Conservation (phyloP, 2,888 invertebrate species). For the Leptothorax acervorum region DNA sequence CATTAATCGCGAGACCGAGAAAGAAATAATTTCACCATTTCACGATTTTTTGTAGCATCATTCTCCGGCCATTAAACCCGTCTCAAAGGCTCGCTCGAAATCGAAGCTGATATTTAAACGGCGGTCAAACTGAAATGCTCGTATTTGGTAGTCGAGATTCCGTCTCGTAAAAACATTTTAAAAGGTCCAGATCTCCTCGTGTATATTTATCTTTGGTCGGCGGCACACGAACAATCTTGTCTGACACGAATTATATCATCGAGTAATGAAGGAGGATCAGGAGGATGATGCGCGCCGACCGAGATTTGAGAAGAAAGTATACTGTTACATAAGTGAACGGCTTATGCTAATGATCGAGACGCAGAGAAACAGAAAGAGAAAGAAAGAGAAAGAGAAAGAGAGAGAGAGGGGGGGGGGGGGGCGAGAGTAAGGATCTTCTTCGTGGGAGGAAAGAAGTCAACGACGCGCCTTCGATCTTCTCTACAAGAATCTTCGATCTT, state of each 20-base stretch:
- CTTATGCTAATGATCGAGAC: constrained; percentile 72
- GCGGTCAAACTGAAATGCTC: not conserved
- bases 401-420: constrained; percentile 28
- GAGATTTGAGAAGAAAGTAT: constrained; percentile 71
- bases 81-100: not conserved
- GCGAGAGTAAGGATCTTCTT: constrained; percentile 36
- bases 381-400: constrained; percentile 27
- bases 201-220: not conserved
- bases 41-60: not conserved
- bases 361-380: constrained; percentile 16
- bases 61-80: not conserved
- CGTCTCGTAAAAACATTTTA: not conserved
- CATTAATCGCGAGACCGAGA: not conserved
- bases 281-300: constrained; percentile 33
- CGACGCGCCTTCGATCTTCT: constrained; percentile 35
- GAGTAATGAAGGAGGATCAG: constrained; percentile 17
- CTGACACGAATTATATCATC: constrained; percentile 52
- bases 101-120: not conserved
- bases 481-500: constrained; percentile 9
- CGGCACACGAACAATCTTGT: not conserved
- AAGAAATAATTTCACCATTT: not conserved
- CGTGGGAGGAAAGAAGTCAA: constrained; percentile 61
- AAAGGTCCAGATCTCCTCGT: not conserved
- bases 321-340: constrained; percentile 68
- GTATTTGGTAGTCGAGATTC: not conserved